These are phyloP conservation scores for Diarsia dahlii DNA, from an alignment of 2,888 invertebrate genomes.

Conservation along the genomic window DNA sequence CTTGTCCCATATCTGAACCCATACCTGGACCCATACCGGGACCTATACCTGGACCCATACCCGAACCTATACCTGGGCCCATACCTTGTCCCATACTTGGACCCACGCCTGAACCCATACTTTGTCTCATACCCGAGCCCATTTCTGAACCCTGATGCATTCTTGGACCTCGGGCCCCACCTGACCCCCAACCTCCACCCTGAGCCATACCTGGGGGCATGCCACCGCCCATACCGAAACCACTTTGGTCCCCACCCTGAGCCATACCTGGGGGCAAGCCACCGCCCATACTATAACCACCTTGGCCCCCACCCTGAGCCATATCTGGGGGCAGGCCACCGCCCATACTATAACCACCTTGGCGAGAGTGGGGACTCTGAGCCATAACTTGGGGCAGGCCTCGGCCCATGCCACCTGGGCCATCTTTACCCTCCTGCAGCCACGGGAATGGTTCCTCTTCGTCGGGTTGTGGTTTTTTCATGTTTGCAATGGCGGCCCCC, in stretches of 20 bases:
- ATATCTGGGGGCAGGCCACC: neutral
- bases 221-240: neutral
- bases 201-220: neutral
- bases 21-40: neutral
- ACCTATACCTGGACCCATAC: neutral
- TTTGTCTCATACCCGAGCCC: neutral
- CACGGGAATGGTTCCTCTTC: constrained; percentile 5
- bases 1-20: neutral
- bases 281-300: neutral
- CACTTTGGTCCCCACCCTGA: neutral
- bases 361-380: too few species aligned
- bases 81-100: too few species aligned
- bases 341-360: neutral
- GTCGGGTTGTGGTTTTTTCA: neutral
- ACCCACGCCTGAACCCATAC: too few species aligned
- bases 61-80: too few species aligned
- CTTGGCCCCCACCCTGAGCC: neutral
- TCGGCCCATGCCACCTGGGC: neutral
- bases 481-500: neutral
- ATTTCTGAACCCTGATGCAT: neutral
- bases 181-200: neutral
- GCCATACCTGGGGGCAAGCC: neutral
- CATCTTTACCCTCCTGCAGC: neutral
- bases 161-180: too few species aligned
- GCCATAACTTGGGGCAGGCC: neutral